Evolutionary conservation across 1,140 invertebrate genomes (phyloP).

Genomic region (Diuraphis noxia): DNA sequence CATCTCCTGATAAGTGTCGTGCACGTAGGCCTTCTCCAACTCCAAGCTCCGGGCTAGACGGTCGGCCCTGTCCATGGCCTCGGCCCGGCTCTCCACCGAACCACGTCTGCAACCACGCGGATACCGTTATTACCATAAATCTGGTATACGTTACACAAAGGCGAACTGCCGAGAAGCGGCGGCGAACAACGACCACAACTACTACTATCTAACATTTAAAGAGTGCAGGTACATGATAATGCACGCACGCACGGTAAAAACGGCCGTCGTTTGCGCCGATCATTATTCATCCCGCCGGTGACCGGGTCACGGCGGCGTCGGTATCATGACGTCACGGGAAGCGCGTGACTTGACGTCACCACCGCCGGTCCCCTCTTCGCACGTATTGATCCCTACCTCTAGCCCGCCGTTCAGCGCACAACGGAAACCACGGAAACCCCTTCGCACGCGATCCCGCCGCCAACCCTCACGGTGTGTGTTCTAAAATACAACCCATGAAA

Average conservation of each 20-base stretch:
- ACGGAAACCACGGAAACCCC: neutral
- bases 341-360: constrained; percentile 31
- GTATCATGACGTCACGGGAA: constrained; percentile 20
- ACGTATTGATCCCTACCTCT: constrained; percentile 12
- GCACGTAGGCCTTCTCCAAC: constrained; percentile 90
- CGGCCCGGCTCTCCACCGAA: constrained; percentile 50
- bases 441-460: neutral
- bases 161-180: neutral
- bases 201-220: neutral
- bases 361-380: constrained; percentile 8
- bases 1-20: constrained; percentile 90
- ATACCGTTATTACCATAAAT: neutral
- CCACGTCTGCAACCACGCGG: constrained; percentile 1
- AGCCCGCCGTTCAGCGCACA: neutral
- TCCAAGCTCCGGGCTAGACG: constrained; percentile 76
- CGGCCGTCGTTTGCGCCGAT: neutral
- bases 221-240: neutral
- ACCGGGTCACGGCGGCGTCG: constrained; percentile 15
- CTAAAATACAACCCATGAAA: neutral
- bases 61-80: constrained; percentile 62
- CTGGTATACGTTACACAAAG: neutral
- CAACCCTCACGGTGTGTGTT: too few species aligned
- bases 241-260: neutral
- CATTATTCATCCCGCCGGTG: constrained; percentile 40
- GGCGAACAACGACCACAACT: neutral